phyloP scores from a whole-genome alignment of 1,140 invertebrate species.

The Nasonia longicornis region DNA sequence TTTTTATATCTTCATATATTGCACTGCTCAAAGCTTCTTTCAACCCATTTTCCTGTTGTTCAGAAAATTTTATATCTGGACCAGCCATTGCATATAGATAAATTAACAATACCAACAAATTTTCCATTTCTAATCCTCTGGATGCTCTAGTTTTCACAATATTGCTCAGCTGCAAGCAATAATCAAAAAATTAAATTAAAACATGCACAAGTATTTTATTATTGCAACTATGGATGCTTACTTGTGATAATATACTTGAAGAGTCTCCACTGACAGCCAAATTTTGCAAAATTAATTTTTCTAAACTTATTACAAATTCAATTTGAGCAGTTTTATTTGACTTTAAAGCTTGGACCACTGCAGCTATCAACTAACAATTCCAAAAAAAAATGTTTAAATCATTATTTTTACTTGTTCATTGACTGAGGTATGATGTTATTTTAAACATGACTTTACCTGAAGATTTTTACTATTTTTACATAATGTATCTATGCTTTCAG shows the following conservation, averaged over 20 bases:
- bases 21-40: constrained; percentile 70
- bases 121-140: constrained; percentile 71
- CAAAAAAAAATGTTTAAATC: background rate
- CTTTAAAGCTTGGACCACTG: constrained; percentile 72
- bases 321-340: constrained; percentile 70
- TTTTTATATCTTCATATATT: constrained; percentile 73
- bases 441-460: constrained; percentile 54
- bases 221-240: constrained; percentile 51
- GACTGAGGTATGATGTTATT: constrained; percentile 14
- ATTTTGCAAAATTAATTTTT: constrained; percentile 73
- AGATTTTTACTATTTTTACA: constrained; percentile 66
- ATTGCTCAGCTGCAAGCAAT: constrained; percentile 26
- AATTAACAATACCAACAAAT: constrained; percentile 73
- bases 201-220: background rate
- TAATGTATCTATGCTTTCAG: constrained; percentile 53
- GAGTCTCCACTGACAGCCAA: constrained; percentile 73
- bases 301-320: constrained; percentile 71
- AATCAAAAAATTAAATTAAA: constrained; percentile 26
- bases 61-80: constrained; percentile 70
- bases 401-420: background rate
- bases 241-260: constrained; percentile 73
- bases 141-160: constrained; percentile 65
- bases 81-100: constrained; percentile 75
- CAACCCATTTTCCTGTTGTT: constrained; percentile 70
- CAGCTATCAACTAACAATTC: constrained; percentile 70